Conservation (phyloP, 1,140 invertebrate genomes). For the Zaprionus lachaisei region DNA sequence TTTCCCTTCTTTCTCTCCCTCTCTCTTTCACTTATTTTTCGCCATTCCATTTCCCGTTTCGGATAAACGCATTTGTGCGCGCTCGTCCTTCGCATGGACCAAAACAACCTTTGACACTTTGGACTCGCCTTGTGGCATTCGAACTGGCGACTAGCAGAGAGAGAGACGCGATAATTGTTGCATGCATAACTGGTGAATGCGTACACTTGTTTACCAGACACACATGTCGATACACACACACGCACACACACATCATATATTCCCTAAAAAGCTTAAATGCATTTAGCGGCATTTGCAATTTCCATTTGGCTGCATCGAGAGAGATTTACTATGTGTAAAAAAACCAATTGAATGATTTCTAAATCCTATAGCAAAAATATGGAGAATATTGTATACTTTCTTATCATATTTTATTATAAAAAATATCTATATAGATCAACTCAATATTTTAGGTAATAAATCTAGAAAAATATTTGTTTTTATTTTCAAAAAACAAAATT, state of each 20-base stretch:
- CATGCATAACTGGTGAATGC: slow-evolving; percentile 18
- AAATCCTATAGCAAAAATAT: neutral
- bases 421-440: neutral
- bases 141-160: slow-evolving; percentile 13
- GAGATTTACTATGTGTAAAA: neutral
- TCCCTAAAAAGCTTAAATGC: slow-evolving; percentile 1
- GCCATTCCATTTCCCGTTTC: slow-evolving; percentile 70
- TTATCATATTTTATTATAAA: no score
- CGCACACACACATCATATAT: neutral
- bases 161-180: slow-evolving; percentile 23
- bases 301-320: neutral
- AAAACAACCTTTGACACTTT: slow-evolving; percentile 78
- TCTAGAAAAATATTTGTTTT: neutral
- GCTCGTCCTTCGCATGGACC: slow-evolving; percentile 56
- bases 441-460: neutral
- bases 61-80: slow-evolving; percentile 71
- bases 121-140: slow-evolving; percentile 7
- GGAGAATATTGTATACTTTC: neutral
- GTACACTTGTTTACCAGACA: neutral
- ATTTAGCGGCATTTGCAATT: slow-evolving; percentile 48
- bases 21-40: slow-evolving; percentile 19
- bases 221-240: neutral
- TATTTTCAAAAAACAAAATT: neutral
- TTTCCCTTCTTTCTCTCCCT: neutral
- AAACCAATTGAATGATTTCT: neutral